phyloP scores from a whole-genome alignment of 2,888 invertebrate species.

The Polymixis lichenea region DNA sequence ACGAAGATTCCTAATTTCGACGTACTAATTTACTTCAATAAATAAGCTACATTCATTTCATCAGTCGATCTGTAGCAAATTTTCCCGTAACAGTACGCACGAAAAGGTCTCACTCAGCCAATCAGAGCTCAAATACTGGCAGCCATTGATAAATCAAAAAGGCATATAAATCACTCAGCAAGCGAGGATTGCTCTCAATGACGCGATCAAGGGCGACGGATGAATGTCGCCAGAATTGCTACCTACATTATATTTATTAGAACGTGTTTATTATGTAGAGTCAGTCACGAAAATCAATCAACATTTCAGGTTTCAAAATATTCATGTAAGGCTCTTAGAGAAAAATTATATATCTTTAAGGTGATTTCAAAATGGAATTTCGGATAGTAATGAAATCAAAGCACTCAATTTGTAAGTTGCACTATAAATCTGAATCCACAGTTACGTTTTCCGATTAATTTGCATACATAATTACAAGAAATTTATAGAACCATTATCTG shows the following conservation, averaged over 20 bases:
- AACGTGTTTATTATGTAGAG: slow-evolving; percentile 1
- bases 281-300: neutral
- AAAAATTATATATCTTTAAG: neutral
- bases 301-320: neutral
- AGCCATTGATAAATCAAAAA: slow-evolving; percentile 49
- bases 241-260: slow-evolving; percentile 27
- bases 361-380: neutral
- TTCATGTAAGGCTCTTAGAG: neutral
- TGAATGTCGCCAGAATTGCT: slow-evolving; percentile 31
- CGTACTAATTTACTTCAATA: slow-evolving; percentile 4
- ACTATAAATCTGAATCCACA: neutral
- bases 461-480: neutral
- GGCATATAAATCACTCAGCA: slow-evolving; percentile 42
- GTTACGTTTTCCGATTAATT: neutral
- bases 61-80: neutral
- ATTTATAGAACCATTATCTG: too few species aligned
- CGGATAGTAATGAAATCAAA: neutral
- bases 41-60: slow-evolving; percentile 20
- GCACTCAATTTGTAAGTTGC: neutral
- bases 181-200: slow-evolving; percentile 46
- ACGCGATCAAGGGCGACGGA: slow-evolving; percentile 46
- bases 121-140: slow-evolving; percentile 31
- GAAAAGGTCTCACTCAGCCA: slow-evolving; percentile 21
- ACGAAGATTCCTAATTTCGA: neutral
- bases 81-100: neutral